Base-by-base conservation (phyloP, 2,797 vertebrate species). In the Siniperca undulata region DNA sequence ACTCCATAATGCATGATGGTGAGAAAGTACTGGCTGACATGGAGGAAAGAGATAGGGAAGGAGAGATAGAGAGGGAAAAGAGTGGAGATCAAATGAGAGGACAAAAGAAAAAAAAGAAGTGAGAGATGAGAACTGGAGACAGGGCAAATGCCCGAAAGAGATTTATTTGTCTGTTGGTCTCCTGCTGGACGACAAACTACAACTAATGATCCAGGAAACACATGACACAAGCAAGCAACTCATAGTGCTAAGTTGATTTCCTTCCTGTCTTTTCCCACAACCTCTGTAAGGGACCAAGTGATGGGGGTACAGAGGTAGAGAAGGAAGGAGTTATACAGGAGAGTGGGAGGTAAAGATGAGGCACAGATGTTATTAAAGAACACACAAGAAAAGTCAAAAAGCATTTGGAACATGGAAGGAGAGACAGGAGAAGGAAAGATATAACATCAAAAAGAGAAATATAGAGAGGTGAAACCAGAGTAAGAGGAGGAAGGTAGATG, bases 141-240 rank as follows among this genome's bases (percentile, higher is more conserved):
- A 3, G 14, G 10, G 38, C 53, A 61, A 79, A 61, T 44, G 20
- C 30, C 30, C 10, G 0, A 36, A n/a, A 75, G 60, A 85, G 70
- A 78, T 64, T 56, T 76, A 78, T 73, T 76, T 74, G 65, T 70
- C 44, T 62, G 66, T 38, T 22, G 36, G 27, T 73, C 40, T 74
- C 64, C 64, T 80, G 46, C 74, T 59, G 52, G 76, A 83, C 27
- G 22, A 56, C 20, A 82, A 76, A 86, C n/a, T 71, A 46, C 52
- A 78, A 42, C 69, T 68, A 30, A 53, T 59, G 44, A 74, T 55
- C 69, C 76, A 78, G 67, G 75, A 75, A 79, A 78, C 50, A 77
- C 81, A 74, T 24, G 59, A 58, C 17, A 77, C 30, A 75, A 65
- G 60, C 36, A 80, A 86, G 84, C 48, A 71, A 78, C 74, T 70